phyloP scores from a whole-genome alignment of 2,888 invertebrate genomes.

The Ormyrus pomaceus region DNA sequence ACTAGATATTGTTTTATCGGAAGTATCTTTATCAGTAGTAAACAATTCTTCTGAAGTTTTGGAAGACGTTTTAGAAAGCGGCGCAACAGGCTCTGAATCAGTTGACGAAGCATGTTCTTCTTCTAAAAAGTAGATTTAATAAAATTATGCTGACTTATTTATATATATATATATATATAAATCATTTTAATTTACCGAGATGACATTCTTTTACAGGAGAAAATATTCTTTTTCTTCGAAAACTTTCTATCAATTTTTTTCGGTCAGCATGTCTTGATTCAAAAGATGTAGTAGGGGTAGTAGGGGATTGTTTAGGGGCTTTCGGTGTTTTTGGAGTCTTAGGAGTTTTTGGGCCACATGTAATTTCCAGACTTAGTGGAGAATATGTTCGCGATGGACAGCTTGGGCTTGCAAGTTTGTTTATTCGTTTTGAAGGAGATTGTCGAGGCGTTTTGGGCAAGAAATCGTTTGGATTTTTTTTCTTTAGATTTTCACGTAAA shows the following conservation, averaged over 20 bases:
- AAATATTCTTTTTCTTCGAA: constrained; percentile 46
- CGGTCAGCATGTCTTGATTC: not conserved
- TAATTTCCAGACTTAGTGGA: constrained; percentile 68
- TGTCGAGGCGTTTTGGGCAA: constrained; percentile 59
- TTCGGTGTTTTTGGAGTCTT: constrained; percentile 51
- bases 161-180: not conserved
- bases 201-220: constrained; percentile 49
- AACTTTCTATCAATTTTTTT: constrained; percentile 17
- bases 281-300: constrained; percentile 24
- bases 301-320: too few relatives aligned
- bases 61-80: constrained; percentile 3
- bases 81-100: not conserved
- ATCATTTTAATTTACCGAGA: constrained; percentile 26
- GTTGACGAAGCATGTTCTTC: not conserved
- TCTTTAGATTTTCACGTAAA: constrained; percentile 57
- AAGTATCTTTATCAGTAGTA: not conserved
- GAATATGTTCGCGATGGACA: constrained; percentile 66
- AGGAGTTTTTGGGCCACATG: constrained; percentile 62
- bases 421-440: constrained; percentile 58
- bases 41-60: constrained; percentile 27
- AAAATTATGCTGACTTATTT: not conserved
- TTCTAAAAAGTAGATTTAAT: not conserved
- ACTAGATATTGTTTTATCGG: too few relatives aligned
- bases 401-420: constrained; percentile 63
- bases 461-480: constrained; percentile 51